These are phyloP conservation scores for Lasioglossum oenotherae DNA, from an alignment of 2,888 invertebrate species.

Conservation along the genomic window DNA sequence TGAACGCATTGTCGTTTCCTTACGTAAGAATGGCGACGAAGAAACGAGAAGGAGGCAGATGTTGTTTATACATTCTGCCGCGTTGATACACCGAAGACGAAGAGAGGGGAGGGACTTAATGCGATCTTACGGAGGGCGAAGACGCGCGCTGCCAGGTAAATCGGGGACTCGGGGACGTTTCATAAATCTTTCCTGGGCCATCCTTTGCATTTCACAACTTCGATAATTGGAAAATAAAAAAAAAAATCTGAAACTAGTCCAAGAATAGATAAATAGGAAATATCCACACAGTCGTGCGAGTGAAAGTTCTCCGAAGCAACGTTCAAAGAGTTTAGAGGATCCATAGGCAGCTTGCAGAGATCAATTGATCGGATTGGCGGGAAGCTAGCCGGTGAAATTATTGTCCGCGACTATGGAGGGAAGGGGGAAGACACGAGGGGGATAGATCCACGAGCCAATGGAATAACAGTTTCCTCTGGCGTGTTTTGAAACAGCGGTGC, in stretches of 20 bases:
- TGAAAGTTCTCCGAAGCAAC: neutral
- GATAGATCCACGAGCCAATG: slow-evolving; percentile 78
- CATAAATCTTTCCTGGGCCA: neutral
- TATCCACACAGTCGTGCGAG: neutral
- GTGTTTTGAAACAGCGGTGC: slow-evolving; percentile 76
- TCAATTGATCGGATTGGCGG: slow-evolving; percentile 9
- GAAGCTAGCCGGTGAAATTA: slow-evolving; percentile 49
- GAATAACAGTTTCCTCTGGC: slow-evolving; percentile 80
- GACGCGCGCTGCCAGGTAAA: neutral
- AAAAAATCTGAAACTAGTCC: neutral
- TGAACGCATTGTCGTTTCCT: slow-evolving; percentile 78
- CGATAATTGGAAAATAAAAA: neutral
- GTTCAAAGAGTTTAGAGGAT: neutral
- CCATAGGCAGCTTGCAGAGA: neutral
- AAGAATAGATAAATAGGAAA: neutral
- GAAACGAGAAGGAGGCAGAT: slow-evolving; percentile 78
- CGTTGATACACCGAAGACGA: neutral
- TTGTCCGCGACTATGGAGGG: slow-evolving; percentile 56
- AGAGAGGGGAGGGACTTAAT: neutral
- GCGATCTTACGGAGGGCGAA: neutral
- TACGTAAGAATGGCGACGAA: slow-evolving; percentile 78
- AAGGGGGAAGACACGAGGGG: slow-evolving; percentile 71
- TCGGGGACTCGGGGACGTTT: neutral
- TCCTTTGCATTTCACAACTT: neutral
- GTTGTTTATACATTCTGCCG: slow-evolving; percentile 74